A percentile compares a stretch with the other conserved stretches of the same genome.
These are phyloP conservation scores for Biston stratarius DNA, from an alignment of 2,888 invertebrate species.

Conservation along the genomic window DNA sequence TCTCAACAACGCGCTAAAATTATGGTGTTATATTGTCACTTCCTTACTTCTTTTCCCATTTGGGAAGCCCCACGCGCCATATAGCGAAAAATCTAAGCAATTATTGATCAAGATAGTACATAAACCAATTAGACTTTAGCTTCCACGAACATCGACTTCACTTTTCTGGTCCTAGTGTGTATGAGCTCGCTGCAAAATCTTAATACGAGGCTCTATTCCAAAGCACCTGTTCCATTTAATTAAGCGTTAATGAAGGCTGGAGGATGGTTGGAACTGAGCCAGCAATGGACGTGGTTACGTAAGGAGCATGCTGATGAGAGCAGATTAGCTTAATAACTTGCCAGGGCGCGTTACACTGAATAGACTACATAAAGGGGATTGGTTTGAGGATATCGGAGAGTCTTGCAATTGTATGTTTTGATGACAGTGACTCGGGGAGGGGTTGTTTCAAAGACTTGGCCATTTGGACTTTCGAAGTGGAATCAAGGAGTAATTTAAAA, in stretches of 20 bases:
- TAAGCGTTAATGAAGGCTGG: conserved; percentile 35
- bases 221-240: conserved; percentile 35
- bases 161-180: neutral
- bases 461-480: too few species aligned
- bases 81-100: too few species aligned
- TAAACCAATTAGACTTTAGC: neutral
- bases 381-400: neutral
- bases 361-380: conserved; percentile 13
- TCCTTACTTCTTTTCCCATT: too few species aligned
- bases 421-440: too few species aligned
- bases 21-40: too few species aligned
- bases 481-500: too few species aligned
- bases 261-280: conserved; percentile 23
- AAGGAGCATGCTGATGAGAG: conserved; percentile 28
- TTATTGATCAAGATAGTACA: too few species aligned
- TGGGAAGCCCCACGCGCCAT: too few species aligned
- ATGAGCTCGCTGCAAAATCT: conserved; percentile 15
- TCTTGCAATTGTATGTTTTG: too few species aligned
- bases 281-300: conserved; percentile 25
- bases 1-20: too few species aligned
- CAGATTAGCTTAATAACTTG: conserved; percentile 32
- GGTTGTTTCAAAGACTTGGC: too few species aligned
- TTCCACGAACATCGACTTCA: neutral
- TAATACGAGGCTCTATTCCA: conserved; percentile 17
- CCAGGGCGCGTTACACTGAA: conserved; percentile 20